Evolutionary conservation across 2,888 invertebrate genomes (phyloP), one percentile per base, ranked within the genome.

Genomic region (Amorpha juglandis): DNA sequence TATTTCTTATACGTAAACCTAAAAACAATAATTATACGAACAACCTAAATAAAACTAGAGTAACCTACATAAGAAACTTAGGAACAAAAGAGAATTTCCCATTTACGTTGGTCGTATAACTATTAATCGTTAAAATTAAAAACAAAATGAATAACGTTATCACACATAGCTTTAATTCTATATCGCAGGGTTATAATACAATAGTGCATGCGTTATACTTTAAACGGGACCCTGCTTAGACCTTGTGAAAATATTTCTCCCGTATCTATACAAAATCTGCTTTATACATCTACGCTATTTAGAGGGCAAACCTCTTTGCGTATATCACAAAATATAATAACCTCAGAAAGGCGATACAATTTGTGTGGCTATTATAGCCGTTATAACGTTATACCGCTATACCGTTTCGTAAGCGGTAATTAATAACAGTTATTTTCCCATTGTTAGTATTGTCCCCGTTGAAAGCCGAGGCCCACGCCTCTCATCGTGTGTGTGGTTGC

Each of bases 401-500:
- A n/a, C n/a, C n/a, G n/a, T 58, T 58, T 11, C 16, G 8, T 38
- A 55, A 38, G n/a, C 42, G 9, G 58, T 4, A 19, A 58, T 42
- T 42, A 1, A 58, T 52, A 50, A 50, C 50, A 27, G 16, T 53
- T 33, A 45, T 53, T 19, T 19, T n/a, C 4, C 45, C 53, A 62
- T 0, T 21, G 21, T 27, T 63, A 92, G 76, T 81, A 89, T 77
- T 89, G 92, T 55, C 88, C 88, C 27, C 95, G 83, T 67, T 90
- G 90, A 88, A 97, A 97, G 63, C 97, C 97, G 45, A 97, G 92
- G 0, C 97, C 97, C 0, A 97, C 96, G 0, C 97, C 97, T 1
- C 99, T 94, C 95, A 99, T 98, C 11, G 99, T 98, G 90, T 99
- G 99, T 0, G 99, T 99, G 21, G 98, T 97, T 71, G 98, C 97